Evolutionary conservation across 2,888 invertebrate genomes (phyloP).

Genomic region (Dolichopus griseipennis): DNA sequence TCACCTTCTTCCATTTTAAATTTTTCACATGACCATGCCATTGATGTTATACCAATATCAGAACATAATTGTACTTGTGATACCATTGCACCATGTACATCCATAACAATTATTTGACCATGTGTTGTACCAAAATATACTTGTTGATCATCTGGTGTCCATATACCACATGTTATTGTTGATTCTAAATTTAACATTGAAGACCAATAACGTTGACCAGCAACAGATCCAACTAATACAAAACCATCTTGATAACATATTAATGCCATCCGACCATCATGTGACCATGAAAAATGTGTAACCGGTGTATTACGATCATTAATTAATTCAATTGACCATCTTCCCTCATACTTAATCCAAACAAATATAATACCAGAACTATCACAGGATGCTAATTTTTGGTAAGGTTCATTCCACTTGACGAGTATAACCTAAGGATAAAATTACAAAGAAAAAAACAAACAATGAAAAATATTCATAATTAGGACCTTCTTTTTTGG

Average conservation of each 20-base stretch:
- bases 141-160: constrained; percentile 96
- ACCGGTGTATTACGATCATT: constrained; percentile 96
- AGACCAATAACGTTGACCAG: constrained; percentile 97
- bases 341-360: constrained; percentile 98
- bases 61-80: constrained; percentile 81
- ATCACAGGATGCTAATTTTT: constrained; percentile 96
- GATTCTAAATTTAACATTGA: constrained; percentile 92
- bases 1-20: constrained; percentile 96
- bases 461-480: neutral
- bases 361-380: constrained; percentile 97
- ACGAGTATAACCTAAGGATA: constrained; percentile 74
- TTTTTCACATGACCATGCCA: constrained; percentile 97
- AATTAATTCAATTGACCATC: constrained; percentile 98
- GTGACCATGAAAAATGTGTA: constrained; percentile 97
- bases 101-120: constrained; percentile 94
- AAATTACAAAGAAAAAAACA: neutral
- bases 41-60: constrained; percentile 77
- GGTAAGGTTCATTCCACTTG: constrained; percentile 97
- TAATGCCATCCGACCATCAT: constrained; percentile 95
- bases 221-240: constrained; percentile 93
- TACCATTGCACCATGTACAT: constrained; percentile 92
- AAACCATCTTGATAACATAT: constrained; percentile 99
- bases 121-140: constrained; percentile 93
- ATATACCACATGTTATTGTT: constrained; percentile 91
- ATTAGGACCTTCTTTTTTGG: neutral